Percentiles rank a stretch among this genome's conserved stretches.
Conservation (phyloP, 2,113 vertebrate genomes). For the Hypocryptadius cinnamomeus region DNA sequence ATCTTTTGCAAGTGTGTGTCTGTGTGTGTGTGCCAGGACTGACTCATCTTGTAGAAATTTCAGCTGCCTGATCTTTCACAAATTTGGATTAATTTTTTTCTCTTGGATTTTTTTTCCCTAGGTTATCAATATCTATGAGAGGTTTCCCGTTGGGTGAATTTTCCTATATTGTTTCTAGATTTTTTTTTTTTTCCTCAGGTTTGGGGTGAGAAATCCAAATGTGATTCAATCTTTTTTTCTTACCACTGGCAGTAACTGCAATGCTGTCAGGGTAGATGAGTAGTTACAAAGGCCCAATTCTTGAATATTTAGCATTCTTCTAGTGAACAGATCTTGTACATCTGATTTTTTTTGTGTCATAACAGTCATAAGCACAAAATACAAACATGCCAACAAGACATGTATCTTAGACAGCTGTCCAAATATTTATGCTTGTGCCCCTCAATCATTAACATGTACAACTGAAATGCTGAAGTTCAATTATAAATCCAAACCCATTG, state of each 20-base stretch:
- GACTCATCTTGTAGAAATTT: background rate
- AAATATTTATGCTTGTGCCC: background rate
- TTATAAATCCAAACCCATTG: background rate
- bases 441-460: background rate
- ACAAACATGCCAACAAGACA: background rate
- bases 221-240: background rate
- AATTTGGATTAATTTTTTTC: background rate
- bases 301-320: background rate
- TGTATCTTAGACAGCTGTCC: conserved; percentile 13
- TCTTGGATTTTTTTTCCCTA: background rate
- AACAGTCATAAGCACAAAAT: background rate
- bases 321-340: background rate
- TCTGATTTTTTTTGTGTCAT: background rate
- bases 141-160: background rate
- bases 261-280: background rate
- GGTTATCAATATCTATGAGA: background rate
- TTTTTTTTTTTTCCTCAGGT: background rate
- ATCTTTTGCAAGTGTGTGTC: background rate
- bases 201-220: background rate
- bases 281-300: background rate
- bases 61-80: background rate
- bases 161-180: background rate
- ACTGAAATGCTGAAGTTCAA: background rate
- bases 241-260: background rate
- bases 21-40: background rate